Base-by-base conservation (phyloP, 2,113 vertebrate species). In the Brevimyrus niger region DNA sequence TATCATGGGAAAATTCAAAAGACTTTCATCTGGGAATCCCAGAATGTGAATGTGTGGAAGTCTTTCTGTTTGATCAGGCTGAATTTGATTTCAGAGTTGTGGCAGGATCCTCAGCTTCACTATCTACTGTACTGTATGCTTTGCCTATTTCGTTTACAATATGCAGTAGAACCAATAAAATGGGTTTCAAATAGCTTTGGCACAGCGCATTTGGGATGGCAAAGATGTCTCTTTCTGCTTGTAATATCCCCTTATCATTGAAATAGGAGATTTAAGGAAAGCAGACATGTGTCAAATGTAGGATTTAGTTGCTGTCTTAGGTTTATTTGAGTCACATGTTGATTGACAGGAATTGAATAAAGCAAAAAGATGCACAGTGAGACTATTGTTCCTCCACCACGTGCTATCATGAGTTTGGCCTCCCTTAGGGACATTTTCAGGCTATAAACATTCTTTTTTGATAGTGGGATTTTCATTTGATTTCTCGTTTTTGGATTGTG, bases 391-490 rank as follows among this genome's bases (percentile, higher is more conserved):
- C 38, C 19, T 61, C 73, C 51, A 89, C 87, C 89, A 31, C 76
- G 89, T 88, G 80, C 86, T 91, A 76, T 92, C 90, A 92, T 91
- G 90, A 90, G 90, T 90, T 89, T 88, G 47, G 44, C 2, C 87
- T 90, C 47, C 82, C 85, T 84, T 27, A 11, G 35, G 58, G 69
- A 73, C 86, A 10, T 23, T 55, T 88, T 61, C 2, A 11, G 48
- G 58, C 21, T 87, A 13, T 87, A 42, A 44, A 82, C 44, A 53
- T 17, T 35, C 65, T 89, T 47, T 23, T 65, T 31, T 31, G 11
- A 51, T 87, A 15, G 1, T 11, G 48, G 9, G 9, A 51, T 53
- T 87, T 84, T 35, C 85, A 44, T 7, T 47, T n/a, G 31, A 80
- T 44, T 53, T 86, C 86, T 88, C 87, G 88, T 65, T 83, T 83